Evolutionary conservation across 1,140 invertebrate species (phyloP).

Genomic region (Chlorops oryzae): DNA sequence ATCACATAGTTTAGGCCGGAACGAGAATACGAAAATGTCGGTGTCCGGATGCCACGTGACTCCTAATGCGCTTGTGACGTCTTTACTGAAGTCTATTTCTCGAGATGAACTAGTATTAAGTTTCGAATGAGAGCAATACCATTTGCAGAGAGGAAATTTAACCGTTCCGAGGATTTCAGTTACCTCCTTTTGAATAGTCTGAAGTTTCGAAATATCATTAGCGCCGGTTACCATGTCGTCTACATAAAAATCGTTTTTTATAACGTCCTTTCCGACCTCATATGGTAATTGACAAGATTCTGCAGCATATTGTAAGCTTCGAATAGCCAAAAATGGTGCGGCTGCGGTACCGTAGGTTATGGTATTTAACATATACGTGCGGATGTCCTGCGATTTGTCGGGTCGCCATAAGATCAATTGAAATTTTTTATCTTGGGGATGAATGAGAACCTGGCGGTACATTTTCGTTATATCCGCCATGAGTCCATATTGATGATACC

Average conservation of each 20-base stretch:
- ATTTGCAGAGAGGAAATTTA: no score
- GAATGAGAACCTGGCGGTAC: slow-evolving; percentile 46
- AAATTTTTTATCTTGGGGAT: slow-evolving; percentile 32
- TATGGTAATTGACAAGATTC: neutral
- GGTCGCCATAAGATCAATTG: slow-evolving; percentile 48
- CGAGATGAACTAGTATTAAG: no score
- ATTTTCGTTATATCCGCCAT: slow-evolving; percentile 46
- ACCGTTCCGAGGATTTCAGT: no score
- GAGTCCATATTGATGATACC: slow-evolving; percentile 32
- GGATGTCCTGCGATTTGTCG: slow-evolving; percentile 17
- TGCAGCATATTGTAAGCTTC: slow-evolving; percentile 6
- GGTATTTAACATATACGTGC: slow-evolving; percentile 18
- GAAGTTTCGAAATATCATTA: neutral
- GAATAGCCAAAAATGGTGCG: slow-evolving; percentile 10
- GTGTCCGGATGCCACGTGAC: no score
- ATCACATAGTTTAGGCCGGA: no score
- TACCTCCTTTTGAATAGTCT: neutral
- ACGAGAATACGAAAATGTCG: no score
- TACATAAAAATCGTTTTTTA: slow-evolving; percentile 8
- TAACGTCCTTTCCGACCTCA: neutral
- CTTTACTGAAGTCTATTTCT: no score
- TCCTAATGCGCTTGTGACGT: no score
- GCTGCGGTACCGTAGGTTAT: slow-evolving; percentile 9
- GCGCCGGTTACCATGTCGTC: slow-evolving; percentile 6
- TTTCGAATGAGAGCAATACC: no score